A percentile compares a stretch with the other conserved stretches of the same genome.
phyloP scores from a whole-genome alignment of 53 echinoderm and acorn worm genomes.

The Apostichopus leukothele region DNA sequence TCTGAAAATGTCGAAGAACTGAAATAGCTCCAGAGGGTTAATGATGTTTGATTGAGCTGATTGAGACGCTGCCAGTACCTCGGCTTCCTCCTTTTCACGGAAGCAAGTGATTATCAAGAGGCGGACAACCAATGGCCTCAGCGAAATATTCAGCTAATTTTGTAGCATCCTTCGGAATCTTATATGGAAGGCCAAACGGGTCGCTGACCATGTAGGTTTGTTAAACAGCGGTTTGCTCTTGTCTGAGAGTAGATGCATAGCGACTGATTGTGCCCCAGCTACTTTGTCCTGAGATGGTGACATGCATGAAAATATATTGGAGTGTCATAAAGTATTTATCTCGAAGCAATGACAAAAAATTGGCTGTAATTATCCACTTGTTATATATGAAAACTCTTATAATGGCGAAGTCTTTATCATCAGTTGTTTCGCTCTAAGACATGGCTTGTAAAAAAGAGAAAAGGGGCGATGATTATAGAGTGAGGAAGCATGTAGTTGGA shows the following conservation, averaged over 20 bases:
- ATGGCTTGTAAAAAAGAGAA: too few species aligned
- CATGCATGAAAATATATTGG: background rate
- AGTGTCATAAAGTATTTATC: too few species aligned
- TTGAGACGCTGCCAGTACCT: conserved; percentile 5
- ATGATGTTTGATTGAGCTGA: background rate
- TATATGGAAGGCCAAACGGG: conserved; percentile 55
- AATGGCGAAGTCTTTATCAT: too few species aligned
- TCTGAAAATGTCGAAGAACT: conserved; percentile 6
- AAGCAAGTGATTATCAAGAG: conserved; percentile 42
- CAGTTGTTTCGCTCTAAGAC: too few species aligned
- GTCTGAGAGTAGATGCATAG: conserved; percentile 46
- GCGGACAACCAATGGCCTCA: conserved; percentile 46
- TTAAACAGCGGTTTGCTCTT: conserved; percentile 50
- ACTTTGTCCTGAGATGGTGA: conserved; percentile 59
- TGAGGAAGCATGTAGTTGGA: too few species aligned
- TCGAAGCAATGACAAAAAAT: too few species aligned
- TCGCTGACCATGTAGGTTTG: conserved; percentile 42
- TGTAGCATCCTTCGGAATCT: conserved; percentile 32
- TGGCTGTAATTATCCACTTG: too few species aligned
- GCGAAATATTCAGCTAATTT: conserved; percentile 50
- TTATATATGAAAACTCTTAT: too few species aligned
- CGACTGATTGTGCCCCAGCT: conserved; percentile 52
- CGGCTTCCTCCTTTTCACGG: conserved; percentile 23
- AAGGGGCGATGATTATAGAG: too few species aligned
- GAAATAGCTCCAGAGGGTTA: conserved; percentile 32